A percentile compares a stretch with the other conserved stretches of the same genome.
These are phyloP conservation scores for Drosophila elegans DNA, from an alignment of 1,140 invertebrate genomes.

Conservation along the genomic window DNA sequence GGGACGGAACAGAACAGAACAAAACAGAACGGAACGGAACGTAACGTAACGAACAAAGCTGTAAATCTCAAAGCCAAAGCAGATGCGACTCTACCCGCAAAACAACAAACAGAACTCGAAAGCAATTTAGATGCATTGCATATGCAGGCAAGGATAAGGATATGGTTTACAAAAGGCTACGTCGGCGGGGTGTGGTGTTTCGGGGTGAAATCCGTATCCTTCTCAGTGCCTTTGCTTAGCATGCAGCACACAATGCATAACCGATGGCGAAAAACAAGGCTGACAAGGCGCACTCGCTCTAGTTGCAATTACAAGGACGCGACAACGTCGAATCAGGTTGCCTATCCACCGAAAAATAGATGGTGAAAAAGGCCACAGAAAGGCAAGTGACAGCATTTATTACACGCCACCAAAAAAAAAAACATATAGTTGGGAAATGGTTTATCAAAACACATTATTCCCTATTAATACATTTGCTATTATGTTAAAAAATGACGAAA, in stretches of 20 bases:
- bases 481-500: not conserved
- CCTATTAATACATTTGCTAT: not conserved
- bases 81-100: constrained; percentile 43
- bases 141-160: constrained; percentile 44
- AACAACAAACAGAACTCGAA: constrained; percentile 74
- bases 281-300: constrained; percentile 27
- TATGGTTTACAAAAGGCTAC: constrained; percentile 17
- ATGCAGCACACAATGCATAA: constrained; percentile 37
- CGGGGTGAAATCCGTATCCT: not conserved
- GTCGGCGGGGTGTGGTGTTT: not conserved
- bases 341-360: constrained; percentile 1
- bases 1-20: not conserved
- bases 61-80: constrained; percentile 73
- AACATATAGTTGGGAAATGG: not conserved
- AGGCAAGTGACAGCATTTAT: not conserved
- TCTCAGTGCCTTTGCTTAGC: not conserved
- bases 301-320: constrained; percentile 46
- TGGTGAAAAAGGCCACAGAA: not conserved
- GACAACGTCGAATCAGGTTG: constrained; percentile 21
- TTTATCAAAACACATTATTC: no score
- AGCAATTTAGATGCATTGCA: constrained; percentile 73
- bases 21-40: not conserved
- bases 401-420: not conserved
- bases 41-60: constrained; percentile 58
- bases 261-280: constrained; percentile 33